Base-by-base conservation (phyloP, 2,113 vertebrate genomes). In the Turdus rufiventris region DNA sequence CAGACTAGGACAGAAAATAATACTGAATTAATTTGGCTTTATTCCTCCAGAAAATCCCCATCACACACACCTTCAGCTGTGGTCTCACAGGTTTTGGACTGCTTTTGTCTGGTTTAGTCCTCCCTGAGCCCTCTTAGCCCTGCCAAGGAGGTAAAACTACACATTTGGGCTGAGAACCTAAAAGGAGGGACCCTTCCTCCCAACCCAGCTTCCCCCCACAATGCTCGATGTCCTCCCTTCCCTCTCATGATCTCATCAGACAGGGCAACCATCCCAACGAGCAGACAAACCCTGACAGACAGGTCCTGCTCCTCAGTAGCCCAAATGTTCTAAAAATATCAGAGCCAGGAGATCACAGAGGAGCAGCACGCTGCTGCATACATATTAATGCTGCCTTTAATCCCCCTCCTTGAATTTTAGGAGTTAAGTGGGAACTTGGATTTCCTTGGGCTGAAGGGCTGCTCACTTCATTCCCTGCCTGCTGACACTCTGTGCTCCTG, bases 341-440 rank as follows among this genome's bases (percentile, higher is more conserved):
- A 0, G 53, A 89, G 33, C 38, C 71, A 58, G 48, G 53, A 78
- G 43, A 88, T 75, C 28, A 16, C 5, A 8, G 34, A 58, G 61
- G 45, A 91, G 80, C 77, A 47, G 48, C 6, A 2, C 5, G 19
- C 20, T 26, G 48, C 38, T 58, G 14, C 45, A 43, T 61, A 18
- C 36, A 53, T 88, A 89, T 80, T 91, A 87, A 83, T 61, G 25
- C 31, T 42, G 42, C 25, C 58, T 85, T 85, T 93, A 93, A 92
- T 95, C 63, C 83, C 26, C 29, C 34, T 50, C 70, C 36, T 4
- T 9, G 28, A 43, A 0, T 75, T 89, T 82, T 17, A 50, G 61
- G 75, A 71, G 36, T 51, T 34, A 50, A 81, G 47, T 43, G 36
- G 74, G 70, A 91, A 29, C 61, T 68, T 47, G 29, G 43, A 63